Evolutionary conservation across 2,888 invertebrate genomes (phyloP).

Genomic region (Leptopterna dolabrata): DNA sequence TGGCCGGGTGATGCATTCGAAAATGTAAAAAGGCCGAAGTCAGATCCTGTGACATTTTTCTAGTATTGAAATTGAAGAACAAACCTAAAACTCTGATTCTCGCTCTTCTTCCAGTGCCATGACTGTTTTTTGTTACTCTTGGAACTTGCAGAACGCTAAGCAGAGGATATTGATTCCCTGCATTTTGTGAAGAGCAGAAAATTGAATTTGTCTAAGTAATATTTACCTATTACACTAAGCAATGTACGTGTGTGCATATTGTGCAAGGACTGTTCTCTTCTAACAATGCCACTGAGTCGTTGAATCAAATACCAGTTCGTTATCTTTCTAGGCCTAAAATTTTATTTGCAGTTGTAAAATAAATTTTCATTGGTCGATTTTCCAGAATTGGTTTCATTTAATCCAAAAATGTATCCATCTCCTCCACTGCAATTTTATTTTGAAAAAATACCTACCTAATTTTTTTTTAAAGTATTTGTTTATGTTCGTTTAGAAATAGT

Average conservation of each 20-base stretch:
- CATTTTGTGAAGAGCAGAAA: neutral
- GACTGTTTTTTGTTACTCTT: neutral
- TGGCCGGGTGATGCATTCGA: slow-evolving; percentile 5
- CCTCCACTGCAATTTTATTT: too few relatives aligned
- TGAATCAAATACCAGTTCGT: slow-evolving; percentile 57
- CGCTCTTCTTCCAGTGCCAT: slow-evolving; percentile 11
- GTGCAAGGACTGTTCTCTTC: neutral
- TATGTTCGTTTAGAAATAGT: too few relatives aligned
- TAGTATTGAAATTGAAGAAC: neutral
- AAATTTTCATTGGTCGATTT: slow-evolving; percentile 61
- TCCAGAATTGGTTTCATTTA: neutral
- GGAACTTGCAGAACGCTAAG: neutral
- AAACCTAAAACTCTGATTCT: neutral
- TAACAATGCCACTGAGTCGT: neutral
- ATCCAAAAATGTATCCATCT: too few relatives aligned
- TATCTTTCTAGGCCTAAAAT: slow-evolving; percentile 62
- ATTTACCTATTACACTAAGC: neutral
- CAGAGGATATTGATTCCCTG: neutral
- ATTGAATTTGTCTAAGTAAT: neutral
- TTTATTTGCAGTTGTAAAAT: slow-evolving; percentile 62
- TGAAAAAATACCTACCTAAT: too few relatives aligned
- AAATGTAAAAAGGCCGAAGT: neutral
- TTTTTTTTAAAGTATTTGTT: too few relatives aligned
- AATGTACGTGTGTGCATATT: neutral
- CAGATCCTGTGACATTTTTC: neutral